Evolutionary conservation across 23 tunicate genomes (phyloP).

Genomic region (Styela clava): DNA sequence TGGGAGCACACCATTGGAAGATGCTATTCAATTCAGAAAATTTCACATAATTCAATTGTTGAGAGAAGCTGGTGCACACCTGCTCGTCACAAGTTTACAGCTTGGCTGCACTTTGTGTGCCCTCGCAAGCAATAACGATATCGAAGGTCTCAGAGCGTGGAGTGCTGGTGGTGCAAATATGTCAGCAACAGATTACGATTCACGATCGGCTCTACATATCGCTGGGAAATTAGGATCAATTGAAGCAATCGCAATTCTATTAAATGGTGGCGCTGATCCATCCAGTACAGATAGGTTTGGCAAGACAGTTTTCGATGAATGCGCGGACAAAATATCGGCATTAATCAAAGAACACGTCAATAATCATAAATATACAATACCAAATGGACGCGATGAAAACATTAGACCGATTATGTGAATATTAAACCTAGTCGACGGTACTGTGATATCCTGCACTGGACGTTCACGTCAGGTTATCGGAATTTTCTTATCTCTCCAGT

Average conservation of each 20-base stretch:
- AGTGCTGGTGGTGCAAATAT: conserved; percentile 32
- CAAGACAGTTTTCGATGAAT: conserved; percentile 1
- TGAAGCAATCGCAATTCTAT: neutral
- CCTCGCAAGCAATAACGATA: conserved; percentile 20
- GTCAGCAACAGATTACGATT: conserved; percentile 28
- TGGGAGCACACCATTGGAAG: conserved; percentile 30
- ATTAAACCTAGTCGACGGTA: no score
- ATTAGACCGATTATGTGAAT: no score
- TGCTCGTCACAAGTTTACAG: neutral
- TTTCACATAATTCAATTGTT: conserved; percentile 22
- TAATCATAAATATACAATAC: no score
- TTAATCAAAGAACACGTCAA: neutral
- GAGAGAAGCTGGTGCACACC: conserved; percentile 34
- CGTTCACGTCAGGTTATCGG: no score
- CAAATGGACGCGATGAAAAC: no score
- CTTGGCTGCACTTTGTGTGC: conserved; percentile 19
- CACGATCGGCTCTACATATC: conserved; percentile 28
- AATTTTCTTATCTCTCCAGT: no score
- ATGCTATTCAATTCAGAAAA: conserved; percentile 30
- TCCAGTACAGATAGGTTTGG: neutral
- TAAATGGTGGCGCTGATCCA: neutral
- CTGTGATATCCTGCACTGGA: no score
- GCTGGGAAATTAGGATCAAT: conserved; percentile 18
- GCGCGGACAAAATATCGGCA: neutral
- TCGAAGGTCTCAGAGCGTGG: conserved; percentile 38